Base-by-base conservation (phyloP, 2,888 invertebrate species). In the Lepidochitona cinerea region DNA sequence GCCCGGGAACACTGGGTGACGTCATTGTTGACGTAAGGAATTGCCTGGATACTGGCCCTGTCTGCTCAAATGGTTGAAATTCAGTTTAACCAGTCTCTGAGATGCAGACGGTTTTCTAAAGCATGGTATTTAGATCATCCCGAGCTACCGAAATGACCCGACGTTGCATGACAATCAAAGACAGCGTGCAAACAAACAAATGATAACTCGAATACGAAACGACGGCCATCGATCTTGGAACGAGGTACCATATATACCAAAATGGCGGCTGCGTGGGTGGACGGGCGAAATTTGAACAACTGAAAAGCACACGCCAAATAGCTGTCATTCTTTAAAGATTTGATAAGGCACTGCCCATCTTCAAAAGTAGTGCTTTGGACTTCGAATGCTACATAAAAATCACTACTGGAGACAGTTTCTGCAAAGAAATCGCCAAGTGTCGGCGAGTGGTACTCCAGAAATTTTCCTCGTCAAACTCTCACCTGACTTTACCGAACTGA, bases 251-350 rank as follows among this genome's bases (percentile, higher is more conserved):
- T 59, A 14, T 59, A 59, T 59, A 29, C 59, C 59, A 59, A 59
- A 29, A 59, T 59, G 59, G 59, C 59, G 59, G 23, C 32, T 59
- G 59, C 59, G 59, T 59, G 59, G 59, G 59, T 29, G 59, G 59
- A 23, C 12, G 32, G 59, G 59, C 26, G 59, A 59, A 59, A 59
- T 59, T 59, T 59, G 59, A 59, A 59, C 59, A 59, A 59, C 59
- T 59, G 59, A 59, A 59, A 59, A 59, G 59, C 59, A 29, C 59
- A 59, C 59, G 32, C 59, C 29, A 59, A 59, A 59, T 59, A 59
- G 59, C 1, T 59, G 59, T 59, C 59, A 59, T 2, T 7, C 29
- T 18, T 59, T 14, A 14, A 59, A 32, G 29, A 59, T 29, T 59
- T 23, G 29, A 4, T 32, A 14, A 29, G 12, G 59, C 59, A 59